A percentile compares a stretch with the other conserved stretches of the same genome.
Conservation (phyloP, 2,888 invertebrate species). For the Hirtodrosophila duncani region DNA sequence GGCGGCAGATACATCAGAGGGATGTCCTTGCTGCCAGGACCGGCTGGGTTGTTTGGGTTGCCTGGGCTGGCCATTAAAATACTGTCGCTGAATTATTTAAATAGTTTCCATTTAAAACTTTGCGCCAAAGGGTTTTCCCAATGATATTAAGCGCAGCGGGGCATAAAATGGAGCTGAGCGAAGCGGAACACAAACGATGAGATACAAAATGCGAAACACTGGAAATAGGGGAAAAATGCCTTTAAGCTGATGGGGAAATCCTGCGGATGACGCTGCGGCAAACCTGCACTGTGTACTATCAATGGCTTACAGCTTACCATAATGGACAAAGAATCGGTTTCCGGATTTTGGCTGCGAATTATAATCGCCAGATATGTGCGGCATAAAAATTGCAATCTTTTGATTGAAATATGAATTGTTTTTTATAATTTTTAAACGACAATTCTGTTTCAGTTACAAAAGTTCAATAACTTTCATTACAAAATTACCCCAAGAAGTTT, state of each 20-base stretch:
- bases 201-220: neutral
- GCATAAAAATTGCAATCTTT: neutral
- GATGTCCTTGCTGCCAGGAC: constrained; percentile 4
- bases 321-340: no score
- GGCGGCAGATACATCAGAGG: constrained; percentile 40
- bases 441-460: constrained; percentile 1
- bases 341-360: no score
- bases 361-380: no score
- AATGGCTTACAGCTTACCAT: no score
- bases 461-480: neutral
- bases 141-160: constrained; percentile 23
- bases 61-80: constrained; percentile 11
- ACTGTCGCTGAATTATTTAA: constrained; percentile 34
- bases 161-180: no score
- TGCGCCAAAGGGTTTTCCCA: neutral
- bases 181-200: no score
- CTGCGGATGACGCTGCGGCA: no score
- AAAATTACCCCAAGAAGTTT: no score
- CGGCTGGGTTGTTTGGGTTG: no score
- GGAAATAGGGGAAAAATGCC: neutral
- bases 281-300: no score
- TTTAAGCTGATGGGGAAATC: no score
- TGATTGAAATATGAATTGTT: neutral
- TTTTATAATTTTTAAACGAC: neutral
- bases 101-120: constrained; percentile 30